These are phyloP conservation scores for Archivesica marissinica DNA, from an alignment of 1,140 invertebrate species.

Conservation along the genomic window DNA sequence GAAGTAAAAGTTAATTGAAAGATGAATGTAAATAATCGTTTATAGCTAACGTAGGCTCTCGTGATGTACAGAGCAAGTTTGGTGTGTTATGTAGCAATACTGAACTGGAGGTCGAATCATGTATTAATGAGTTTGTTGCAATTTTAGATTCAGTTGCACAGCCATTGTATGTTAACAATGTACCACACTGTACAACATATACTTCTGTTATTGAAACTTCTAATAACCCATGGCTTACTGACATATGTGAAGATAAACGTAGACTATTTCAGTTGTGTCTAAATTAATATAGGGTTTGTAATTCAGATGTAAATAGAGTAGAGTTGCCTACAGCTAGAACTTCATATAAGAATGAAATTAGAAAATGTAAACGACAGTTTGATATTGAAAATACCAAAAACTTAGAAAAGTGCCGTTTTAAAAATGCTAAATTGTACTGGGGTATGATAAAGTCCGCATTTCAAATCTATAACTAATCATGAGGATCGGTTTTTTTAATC, in stretches of 20 bases:
- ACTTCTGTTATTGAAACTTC: too few relatives aligned
- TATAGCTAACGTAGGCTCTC: too few relatives aligned
- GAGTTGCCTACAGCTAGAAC: neutral
- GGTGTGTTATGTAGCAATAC: too few relatives aligned
- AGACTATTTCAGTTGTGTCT: neutral
- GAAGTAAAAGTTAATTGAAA: too few relatives aligned
- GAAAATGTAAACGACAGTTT: neutral
- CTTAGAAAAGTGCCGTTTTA: neutral
- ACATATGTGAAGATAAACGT: neutral
- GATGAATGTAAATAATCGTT: too few relatives aligned
- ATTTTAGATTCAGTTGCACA: too few relatives aligned
- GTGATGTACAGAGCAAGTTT: too few relatives aligned
- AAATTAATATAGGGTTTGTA: neutral
- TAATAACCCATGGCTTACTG: neutral
- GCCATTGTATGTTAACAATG: too few relatives aligned
- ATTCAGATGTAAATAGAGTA: neutral
- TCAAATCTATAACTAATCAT: neutral
- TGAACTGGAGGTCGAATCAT: too few relatives aligned
- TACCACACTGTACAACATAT: too few relatives aligned
- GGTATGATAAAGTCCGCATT: constrained; percentile 4
- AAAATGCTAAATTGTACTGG: constrained; percentile 25
- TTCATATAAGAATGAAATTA: neutral
- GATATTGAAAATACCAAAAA: neutral
- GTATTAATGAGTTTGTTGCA: too few relatives aligned
- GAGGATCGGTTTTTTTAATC: constrained; percentile 29